A percentile compares a stretch with the other conserved stretches of the same genome.
Evolutionary conservation across 2,797 vertebrate species (phyloP).

Genomic region (Hydrophis major): DNA sequence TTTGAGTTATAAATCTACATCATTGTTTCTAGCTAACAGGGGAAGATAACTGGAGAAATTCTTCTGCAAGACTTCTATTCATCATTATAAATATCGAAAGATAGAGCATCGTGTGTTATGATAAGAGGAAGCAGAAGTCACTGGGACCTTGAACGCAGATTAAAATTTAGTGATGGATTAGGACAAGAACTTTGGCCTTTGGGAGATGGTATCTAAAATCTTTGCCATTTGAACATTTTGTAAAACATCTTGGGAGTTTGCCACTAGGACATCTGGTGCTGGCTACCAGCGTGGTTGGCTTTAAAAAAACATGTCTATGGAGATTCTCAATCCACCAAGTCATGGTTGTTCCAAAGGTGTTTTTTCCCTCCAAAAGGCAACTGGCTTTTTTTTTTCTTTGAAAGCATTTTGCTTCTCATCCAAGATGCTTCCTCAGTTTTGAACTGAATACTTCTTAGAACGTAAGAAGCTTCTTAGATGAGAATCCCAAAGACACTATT

Average conservation of each 20-base stretch:
- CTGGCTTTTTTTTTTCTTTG: neutral
- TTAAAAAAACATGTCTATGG: neutral
- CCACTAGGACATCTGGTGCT: neutral
- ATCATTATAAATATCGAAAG: neutral
- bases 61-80: neutral
- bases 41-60: neutral
- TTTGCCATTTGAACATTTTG: neutral
- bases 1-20: neutral
- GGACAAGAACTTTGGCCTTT: neutral
- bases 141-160: neutral
- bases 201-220: neutral
- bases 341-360: neutral
- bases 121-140: neutral
- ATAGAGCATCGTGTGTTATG: neutral
- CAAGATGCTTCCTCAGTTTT: neutral
- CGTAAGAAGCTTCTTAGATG: no score
- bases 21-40: neutral
- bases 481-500: no score
- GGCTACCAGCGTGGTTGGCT: neutral
- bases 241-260: neutral
- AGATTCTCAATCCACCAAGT: neutral
- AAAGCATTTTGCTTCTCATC: neutral
- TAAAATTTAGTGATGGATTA: neutral
- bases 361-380: neutral
- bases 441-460: neutral